These are phyloP conservation scores for Merluccius polli DNA, from an alignment of 2,797 vertebrate genomes.

Conservation along the genomic window DNA sequence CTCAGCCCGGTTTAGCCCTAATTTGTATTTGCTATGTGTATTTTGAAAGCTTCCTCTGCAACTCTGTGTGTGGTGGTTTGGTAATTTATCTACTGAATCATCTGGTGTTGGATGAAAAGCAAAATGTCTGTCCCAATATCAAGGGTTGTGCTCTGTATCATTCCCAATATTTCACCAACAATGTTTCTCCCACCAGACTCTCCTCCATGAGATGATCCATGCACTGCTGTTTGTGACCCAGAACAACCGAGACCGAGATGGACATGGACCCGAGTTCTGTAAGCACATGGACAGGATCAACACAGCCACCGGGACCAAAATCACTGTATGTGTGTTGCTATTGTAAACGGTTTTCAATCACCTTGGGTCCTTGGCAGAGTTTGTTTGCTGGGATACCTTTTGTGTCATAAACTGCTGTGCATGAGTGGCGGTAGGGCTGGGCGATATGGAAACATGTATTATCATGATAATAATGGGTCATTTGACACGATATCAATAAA, in stretches of 20 bases:
- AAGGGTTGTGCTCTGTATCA: not conserved
- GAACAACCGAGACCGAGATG: constrained; percentile 87
- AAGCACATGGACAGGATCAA: constrained; percentile 97
- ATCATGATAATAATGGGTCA: too few relatives aligned
- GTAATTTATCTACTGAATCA: not conserved
- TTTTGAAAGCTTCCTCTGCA: too few relatives aligned
- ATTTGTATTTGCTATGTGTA: not conserved
- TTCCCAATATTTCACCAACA: not conserved
- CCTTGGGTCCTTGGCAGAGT: not conserved
- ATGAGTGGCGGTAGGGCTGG: not conserved
- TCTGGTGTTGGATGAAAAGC: not conserved
- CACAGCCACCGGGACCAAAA: constrained; percentile 81
- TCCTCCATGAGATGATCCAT: constrained; percentile 98
- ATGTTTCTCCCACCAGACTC: constrained; percentile 76
- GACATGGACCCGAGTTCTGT: constrained; percentile 93
- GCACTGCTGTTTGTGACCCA: constrained; percentile 95
- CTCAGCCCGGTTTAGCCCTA: not conserved
- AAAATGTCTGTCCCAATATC: not conserved
- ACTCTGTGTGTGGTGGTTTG: not conserved
- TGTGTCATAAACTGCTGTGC: not conserved
- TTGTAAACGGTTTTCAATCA: not conserved
- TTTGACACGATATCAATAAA: too few relatives aligned
- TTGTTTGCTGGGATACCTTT: too few relatives aligned
- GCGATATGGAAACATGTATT: too few relatives aligned
- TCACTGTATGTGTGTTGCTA: constrained; percentile 74